Base-by-base conservation (phyloP, 2,797 vertebrate genomes). In the Typhlichthys eigenmanni region DNA sequence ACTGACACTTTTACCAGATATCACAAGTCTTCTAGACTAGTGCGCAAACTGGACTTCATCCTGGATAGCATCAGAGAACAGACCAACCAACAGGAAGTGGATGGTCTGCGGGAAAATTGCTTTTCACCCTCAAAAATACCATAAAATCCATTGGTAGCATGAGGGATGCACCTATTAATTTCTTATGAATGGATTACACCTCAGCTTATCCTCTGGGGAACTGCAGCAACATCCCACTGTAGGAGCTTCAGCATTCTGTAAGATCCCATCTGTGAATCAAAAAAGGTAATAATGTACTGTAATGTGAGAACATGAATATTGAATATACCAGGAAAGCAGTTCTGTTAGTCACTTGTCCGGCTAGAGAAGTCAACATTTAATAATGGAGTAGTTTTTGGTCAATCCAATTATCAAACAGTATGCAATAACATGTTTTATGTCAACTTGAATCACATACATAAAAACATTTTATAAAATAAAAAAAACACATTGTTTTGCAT, bases 1-100 rank as follows among this genome's bases (percentile, higher is more conserved):
- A 52, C 83, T 65, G 84, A 89, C 81, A 84, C 87, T 88, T 86
- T 88, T 16, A 79, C 91, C 91, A 85, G 90, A 55, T 17, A 91
- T 93, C 92, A 94, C 86, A 91, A 91, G 75, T 67, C 76, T 85
- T 89, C 88, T 85, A 89, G 88, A 47, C 45, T 29, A 90, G 88
- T 87, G 89, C 86, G 79, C 81, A 4, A 38, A 13, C 79, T 90
- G 85, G 69, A 88, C 83, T 86, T 84, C 91, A 92, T 93, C 85
- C 75, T 92, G 62, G 61, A 47, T 47, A 56, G 11, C 9, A 54
- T 55, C 52, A 55, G 51, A 14, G 47, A 53, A 51, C 57, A 47
- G 65, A 55, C 55, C 61, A 13, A 88, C 86, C 86, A 79, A 71
- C 85, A 81, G 53, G 60, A 2, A 56, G 45, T 10, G n/a, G 53